These are phyloP conservation scores for Paralvinella palmiformis DNA, from an alignment of 1,140 invertebrate genomes.

Conservation along the genomic window DNA sequence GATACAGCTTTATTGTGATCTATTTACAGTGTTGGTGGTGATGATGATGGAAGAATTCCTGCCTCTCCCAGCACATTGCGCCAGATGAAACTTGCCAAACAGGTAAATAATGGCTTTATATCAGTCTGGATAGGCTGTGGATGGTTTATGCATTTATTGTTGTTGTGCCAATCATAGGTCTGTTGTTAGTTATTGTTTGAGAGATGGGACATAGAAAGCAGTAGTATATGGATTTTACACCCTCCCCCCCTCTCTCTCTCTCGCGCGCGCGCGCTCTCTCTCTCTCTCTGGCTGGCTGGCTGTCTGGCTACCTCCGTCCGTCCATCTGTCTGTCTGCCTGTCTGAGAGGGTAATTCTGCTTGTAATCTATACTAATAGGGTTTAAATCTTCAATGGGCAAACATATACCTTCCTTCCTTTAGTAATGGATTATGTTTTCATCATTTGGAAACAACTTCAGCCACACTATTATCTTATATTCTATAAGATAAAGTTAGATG, in stretches of 20 bases:
- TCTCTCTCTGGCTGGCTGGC: no score
- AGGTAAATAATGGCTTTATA: conserved; percentile 3
- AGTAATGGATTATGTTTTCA: no score
- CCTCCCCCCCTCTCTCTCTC: background rate
- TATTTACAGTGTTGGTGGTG: background rate
- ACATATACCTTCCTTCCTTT: no score
- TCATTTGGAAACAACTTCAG: no score
- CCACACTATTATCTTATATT: no score
- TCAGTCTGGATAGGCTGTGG: background rate
- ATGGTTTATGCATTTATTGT: background rate
- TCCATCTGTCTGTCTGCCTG: no score
- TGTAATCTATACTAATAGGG: no score
- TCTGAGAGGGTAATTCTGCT: no score
- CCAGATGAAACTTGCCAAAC: conserved; percentile 12
- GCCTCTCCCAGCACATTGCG: conserved; percentile 10
- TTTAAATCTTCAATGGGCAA: no score
- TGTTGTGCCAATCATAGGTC: background rate
- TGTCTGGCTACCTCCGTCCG: no score
- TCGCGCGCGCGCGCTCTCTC: background rate
- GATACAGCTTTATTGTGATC: no score
- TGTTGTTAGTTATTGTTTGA: background rate
- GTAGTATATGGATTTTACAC: background rate
- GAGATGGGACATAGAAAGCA: background rate
- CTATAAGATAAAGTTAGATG: no score
- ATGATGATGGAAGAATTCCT: background rate